These are phyloP conservation scores for Caenorhabditis remanei DNA, from an alignment of 1,140 invertebrate species.

Conservation along the genomic window DNA sequence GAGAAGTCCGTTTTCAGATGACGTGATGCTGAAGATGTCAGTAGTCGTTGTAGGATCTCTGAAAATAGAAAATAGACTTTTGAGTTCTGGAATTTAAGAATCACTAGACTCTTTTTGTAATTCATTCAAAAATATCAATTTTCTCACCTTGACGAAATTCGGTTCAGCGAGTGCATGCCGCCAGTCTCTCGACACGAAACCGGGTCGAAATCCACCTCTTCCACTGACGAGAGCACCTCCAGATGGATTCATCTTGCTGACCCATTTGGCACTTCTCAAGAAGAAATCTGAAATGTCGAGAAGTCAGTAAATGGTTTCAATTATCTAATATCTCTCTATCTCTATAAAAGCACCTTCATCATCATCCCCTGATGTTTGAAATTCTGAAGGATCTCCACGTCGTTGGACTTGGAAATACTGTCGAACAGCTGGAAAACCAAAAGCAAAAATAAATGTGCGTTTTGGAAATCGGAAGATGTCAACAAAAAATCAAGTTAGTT, in stretches of 20 bases:
- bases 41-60: slow-evolving; percentile 43
- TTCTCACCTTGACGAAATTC: slow-evolving; percentile 38
- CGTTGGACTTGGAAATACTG: slow-evolving; percentile 19
- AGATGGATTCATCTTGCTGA: slow-evolving; percentile 42
- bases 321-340: background rate
- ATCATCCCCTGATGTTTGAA: background rate
- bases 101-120: too few species aligned
- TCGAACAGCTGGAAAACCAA: slow-evolving; percentile 37
- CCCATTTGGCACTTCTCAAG: slow-evolving; percentile 33
- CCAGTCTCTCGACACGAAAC: slow-evolving; percentile 35
- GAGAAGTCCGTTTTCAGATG: background rate
- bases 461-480: slow-evolving; percentile 41
- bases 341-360: slow-evolving; percentile 13
- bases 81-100: background rate
- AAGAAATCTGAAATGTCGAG: slow-evolving; percentile 17
- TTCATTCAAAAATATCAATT: background rate
- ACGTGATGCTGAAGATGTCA: background rate
- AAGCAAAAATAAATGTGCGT: slow-evolving; percentile 33
- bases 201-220: slow-evolving; percentile 28
- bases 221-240: slow-evolving; percentile 32
- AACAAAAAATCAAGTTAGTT: background rate
- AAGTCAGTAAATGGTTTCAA: background rate
- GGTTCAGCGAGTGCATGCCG: slow-evolving; percentile 8
- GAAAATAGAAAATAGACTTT: background rate
- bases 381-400: slow-evolving; percentile 11